A percentile compares a stretch with the other conserved stretches of the same genome.
Conservation (phyloP, 2,888 invertebrate species). For the Callosobruchus maculatus region DNA sequence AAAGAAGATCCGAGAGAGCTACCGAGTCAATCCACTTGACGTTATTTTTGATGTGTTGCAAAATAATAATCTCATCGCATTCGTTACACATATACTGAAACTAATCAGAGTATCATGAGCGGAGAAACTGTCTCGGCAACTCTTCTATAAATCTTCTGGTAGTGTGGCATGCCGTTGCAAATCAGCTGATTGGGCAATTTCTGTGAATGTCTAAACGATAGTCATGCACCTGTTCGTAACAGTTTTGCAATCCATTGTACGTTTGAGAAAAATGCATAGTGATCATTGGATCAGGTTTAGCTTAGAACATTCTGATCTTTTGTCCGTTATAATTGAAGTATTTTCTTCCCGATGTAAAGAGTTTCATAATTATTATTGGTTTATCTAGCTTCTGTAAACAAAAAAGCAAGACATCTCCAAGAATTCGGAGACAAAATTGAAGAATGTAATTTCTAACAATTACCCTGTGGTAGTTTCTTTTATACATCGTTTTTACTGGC, state of each 20-base stretch:
- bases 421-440: too few species aligned
- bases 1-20: too few species aligned
- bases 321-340: too few species aligned
- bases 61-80: neutral
- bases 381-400: too few species aligned
- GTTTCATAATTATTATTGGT: too few species aligned
- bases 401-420: too few species aligned
- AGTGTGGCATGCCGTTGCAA: neutral
- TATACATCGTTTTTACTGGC: too few species aligned
- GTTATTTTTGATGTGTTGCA: neutral
- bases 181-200: neutral
- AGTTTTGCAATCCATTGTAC: neutral
- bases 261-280: neutral
- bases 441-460: too few species aligned
- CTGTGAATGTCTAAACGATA: neutral
- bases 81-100: neutral
- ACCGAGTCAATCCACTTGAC: too few species aligned
- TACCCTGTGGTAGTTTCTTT: too few species aligned
- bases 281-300: neutral
- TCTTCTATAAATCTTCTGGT: neutral
- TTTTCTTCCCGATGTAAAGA: too few species aligned
- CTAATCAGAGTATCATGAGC: neutral
- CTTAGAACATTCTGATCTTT: too few species aligned
- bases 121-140: neutral
- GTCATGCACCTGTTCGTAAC: neutral